These are phyloP conservation scores for Narcine bancroftii DNA, from an alignment of 2,113 vertebrate species.

Conservation along the genomic window DNA sequence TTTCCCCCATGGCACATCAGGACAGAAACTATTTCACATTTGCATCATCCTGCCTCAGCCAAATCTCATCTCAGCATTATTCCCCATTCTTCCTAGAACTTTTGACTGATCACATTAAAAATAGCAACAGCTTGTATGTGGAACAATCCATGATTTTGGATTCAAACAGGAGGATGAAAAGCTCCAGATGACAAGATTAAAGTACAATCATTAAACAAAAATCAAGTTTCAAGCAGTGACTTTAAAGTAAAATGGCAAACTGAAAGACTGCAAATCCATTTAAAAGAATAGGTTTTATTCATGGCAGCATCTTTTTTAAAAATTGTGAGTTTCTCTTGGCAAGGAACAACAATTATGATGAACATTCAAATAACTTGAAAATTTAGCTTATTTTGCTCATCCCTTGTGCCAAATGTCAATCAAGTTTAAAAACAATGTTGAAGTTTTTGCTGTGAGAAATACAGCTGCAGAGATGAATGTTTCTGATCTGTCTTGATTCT, in stretches of 20 bases:
- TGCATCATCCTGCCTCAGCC: background rate
- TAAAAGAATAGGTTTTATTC: background rate
- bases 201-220: background rate
- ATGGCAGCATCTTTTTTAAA: background rate
- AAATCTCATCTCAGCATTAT: background rate
- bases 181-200: background rate
- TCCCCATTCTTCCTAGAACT: background rate
- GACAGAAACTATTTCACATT: background rate
- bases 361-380: too few species aligned
- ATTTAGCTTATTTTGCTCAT: background rate
- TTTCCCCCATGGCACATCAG: too few species aligned
- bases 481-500: background rate
- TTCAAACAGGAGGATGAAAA: too few species aligned
- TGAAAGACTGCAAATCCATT: background rate
- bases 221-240: background rate
- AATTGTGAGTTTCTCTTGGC: background rate
- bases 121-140: background rate
- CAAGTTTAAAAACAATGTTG: constrained; percentile 1
- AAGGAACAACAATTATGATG: background rate
- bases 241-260: background rate
- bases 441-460: background rate
- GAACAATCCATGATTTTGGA: background rate
- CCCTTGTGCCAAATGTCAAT: background rate
- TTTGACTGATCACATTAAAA: background rate
- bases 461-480: background rate